phyloP scores from a whole-genome alignment of 2,113 vertebrate species.

The Microcebus murinus region DNA sequence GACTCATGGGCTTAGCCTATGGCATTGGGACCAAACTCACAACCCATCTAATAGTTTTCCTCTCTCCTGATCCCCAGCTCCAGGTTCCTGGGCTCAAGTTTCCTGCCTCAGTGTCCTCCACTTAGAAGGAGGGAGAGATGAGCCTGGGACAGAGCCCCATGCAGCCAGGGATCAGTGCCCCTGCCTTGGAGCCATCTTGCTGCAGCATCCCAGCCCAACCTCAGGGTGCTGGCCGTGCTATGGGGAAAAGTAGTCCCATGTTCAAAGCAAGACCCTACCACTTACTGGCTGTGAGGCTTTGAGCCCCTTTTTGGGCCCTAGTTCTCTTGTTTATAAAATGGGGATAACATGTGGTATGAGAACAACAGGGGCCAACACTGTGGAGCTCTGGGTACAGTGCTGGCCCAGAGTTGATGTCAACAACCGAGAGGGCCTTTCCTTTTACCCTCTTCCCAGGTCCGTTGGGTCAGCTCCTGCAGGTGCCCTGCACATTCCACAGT shows the following conservation, averaged over 20 bases:
- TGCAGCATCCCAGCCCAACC: background rate
- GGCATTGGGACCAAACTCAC: background rate
- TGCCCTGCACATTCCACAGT: background rate
- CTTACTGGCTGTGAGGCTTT: background rate
- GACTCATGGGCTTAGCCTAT: slow-evolving; percentile 14
- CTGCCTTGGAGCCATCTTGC: background rate
- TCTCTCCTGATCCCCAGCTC: background rate
- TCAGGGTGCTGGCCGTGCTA: background rate
- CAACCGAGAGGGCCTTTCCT: background rate
- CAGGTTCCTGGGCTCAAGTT: background rate
- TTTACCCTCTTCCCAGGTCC: background rate
- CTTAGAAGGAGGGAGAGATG: background rate
- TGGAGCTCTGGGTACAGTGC: too few species aligned
- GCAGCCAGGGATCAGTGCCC: background rate
- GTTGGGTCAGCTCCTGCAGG: background rate
- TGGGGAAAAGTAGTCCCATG: background rate
- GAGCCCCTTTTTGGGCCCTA: background rate
- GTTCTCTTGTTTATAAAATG: slow-evolving; percentile 15
- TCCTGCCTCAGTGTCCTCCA: background rate
- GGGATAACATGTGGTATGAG: background rate
- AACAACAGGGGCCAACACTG: background rate
- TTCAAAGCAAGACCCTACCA: background rate
- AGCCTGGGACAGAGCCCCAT: background rate
- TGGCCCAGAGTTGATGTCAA: background rate
- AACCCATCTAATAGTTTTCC: background rate